Evolutionary conservation across 2,113 vertebrate genomes (phyloP).

Genomic region (Crotalus tigris): DNA sequence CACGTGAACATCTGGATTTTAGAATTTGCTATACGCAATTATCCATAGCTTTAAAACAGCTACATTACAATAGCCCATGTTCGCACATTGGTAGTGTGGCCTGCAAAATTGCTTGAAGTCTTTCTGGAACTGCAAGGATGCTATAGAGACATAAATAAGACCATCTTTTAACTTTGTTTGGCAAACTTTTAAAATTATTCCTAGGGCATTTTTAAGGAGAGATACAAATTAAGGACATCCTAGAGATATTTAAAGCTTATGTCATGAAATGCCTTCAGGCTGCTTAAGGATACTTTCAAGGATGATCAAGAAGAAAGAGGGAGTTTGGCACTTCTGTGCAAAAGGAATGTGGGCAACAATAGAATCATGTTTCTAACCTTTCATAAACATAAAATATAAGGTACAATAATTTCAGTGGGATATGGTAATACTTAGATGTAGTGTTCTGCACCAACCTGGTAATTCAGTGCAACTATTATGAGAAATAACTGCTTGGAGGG

Average conservation of each 20-base stretch:
- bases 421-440: constrained; percentile 30
- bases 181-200: constrained; percentile 1
- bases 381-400: background rate
- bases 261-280: constrained; percentile 5
- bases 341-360: background rate
- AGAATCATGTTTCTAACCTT: background rate
- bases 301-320: background rate
- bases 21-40: background rate
- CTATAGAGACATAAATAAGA: background rate
- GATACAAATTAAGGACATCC: background rate
- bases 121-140: background rate
- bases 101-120: background rate
- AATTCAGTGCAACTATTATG: constrained; percentile 25
- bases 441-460: constrained; percentile 21
- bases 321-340: background rate
- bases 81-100: background rate
- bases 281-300: constrained; percentile 12
- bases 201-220: background rate
- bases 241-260: background rate
- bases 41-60: background rate
- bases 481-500: constrained; percentile 26
- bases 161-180: constrained; percentile 8
- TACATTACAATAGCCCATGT: background rate
- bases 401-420: constrained; percentile 9
- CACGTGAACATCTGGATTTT: background rate